These are phyloP conservation scores for Pseudopleuronectes americanus DNA, from an alignment of 2,797 vertebrate genomes.

Conservation along the genomic window DNA sequence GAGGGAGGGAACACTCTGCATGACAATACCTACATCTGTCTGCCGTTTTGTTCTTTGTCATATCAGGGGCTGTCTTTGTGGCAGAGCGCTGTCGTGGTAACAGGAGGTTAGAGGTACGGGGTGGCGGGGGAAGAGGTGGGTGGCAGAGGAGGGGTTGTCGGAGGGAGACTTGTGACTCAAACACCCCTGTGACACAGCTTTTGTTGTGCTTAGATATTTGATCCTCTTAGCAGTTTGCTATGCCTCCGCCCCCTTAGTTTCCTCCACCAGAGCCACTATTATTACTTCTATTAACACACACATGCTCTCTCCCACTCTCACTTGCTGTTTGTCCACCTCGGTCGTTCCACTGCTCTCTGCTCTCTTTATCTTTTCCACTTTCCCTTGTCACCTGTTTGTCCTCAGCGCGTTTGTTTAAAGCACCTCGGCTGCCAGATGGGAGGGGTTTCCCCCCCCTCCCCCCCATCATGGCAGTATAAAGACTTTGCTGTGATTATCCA, in stretches of 20 bases:
- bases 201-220: conserved; percentile 98
- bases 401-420: conserved; percentile 21
- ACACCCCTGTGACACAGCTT: conserved; percentile 95
- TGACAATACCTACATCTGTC: conserved; percentile 99
- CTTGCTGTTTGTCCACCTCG: conserved; percentile 40
- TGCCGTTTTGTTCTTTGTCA: conserved; percentile 92
- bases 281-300: conserved; percentile 48
- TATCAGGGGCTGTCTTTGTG: conserved; percentile 89
- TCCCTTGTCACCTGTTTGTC: conserved; percentile 43
- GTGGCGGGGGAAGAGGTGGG: conserved; percentile 71
- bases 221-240: conserved; percentile 94
- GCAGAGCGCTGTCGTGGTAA: conserved; percentile 92
- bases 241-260: conserved; percentile 79
- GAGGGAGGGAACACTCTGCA: conserved; percentile 84
- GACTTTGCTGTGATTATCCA: neutral
- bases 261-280: conserved; percentile 58
- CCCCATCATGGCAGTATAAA: neutral
- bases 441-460: conserved; percentile 5
- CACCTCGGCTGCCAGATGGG: conserved; percentile 15
- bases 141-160: conserved; percentile 78
- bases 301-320: conserved; percentile 20
- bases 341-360: conserved; percentile 7
- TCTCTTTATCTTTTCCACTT: conserved; percentile 25
- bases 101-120: conserved; percentile 92
- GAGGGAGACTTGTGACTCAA: conserved; percentile 93